Conservation (phyloP, 2,113 vertebrate species). For the Sceloporus undulatus region DNA sequence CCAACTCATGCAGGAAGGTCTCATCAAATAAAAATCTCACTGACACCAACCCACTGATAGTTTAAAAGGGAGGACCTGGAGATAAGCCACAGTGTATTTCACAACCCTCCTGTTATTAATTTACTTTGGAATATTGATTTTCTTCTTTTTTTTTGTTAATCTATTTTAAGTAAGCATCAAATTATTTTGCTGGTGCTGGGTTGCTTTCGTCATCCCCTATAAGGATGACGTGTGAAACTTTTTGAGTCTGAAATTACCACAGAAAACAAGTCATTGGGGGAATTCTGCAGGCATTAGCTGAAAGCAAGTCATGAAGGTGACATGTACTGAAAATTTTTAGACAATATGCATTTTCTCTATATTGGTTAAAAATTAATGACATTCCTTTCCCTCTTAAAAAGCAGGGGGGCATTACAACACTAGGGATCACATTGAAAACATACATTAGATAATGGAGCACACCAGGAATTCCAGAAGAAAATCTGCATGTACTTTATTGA, state of each 20-base stretch:
- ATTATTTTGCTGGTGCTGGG: background rate
- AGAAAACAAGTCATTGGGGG: background rate
- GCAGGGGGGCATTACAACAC: no score
- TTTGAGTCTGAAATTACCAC: background rate
- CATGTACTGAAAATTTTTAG: background rate
- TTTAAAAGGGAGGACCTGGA: background rate
- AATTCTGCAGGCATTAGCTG: background rate
- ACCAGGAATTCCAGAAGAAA: no score
- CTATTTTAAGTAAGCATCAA: background rate
- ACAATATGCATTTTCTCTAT: background rate
- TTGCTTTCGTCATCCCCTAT: background rate
- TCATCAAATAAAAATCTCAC: background rate
- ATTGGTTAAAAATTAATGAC: background rate
- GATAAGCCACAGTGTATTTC: background rate
- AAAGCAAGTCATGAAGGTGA: background rate
- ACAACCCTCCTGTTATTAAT: constrained; percentile 13
- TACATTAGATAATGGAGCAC: no score
- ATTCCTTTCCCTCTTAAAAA: no score
- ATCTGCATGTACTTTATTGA: no score
- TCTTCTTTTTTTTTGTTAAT: background rate
- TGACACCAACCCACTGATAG: background rate
- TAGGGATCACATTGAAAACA: no score
- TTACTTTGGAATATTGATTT: constrained; percentile 22
- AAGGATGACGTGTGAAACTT: background rate
- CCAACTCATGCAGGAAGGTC: background rate